Conservation (phyloP, 2,888 invertebrate species). For the Chalcosyrphus nemorum region DNA sequence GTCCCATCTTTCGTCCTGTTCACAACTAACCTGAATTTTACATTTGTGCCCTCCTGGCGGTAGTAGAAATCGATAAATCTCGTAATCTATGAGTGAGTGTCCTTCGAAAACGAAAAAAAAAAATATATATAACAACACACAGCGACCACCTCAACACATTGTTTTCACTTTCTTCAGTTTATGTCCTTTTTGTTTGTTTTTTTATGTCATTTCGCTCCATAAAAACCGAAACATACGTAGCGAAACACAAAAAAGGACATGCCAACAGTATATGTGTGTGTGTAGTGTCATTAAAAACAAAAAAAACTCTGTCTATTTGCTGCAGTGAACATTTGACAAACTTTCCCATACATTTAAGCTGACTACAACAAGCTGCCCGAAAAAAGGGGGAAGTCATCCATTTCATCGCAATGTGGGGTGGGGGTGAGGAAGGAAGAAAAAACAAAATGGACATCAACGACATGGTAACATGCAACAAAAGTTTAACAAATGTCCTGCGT, state of each 20-base stretch:
- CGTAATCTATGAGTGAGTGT: conserved; percentile 15
- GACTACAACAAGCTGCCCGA: neutral
- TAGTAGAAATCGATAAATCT: conserved; percentile 25
- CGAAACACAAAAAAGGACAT: conserved; percentile 19
- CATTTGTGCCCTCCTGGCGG: neutral
- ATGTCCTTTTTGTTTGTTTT: conserved; percentile 8
- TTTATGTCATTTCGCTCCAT: conserved; percentile 23
- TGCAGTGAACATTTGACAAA: conserved; percentile 59
- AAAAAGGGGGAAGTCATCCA: conserved; percentile 44
- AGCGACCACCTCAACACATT: conserved; percentile 43
- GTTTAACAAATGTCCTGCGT: conserved; percentile 59
- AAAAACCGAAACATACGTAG: conserved; percentile 8
- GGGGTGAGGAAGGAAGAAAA: neutral
- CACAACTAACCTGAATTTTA: conserved; percentile 18
- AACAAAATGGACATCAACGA: neutral
- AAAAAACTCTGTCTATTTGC: conserved; percentile 4
- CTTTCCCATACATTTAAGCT: conserved; percentile 9
- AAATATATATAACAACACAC: neutral
- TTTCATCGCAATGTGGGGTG: conserved; percentile 21
- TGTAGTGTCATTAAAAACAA: conserved; percentile 2
- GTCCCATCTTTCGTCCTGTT: conserved; percentile 1
- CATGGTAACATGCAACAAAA: conserved; percentile 29
- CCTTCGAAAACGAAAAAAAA: neutral
- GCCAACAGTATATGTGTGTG: neutral
- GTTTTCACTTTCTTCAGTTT: conserved; percentile 41